Conservation (phyloP, 2,888 invertebrate genomes). For the Philereme vetulata region DNA sequence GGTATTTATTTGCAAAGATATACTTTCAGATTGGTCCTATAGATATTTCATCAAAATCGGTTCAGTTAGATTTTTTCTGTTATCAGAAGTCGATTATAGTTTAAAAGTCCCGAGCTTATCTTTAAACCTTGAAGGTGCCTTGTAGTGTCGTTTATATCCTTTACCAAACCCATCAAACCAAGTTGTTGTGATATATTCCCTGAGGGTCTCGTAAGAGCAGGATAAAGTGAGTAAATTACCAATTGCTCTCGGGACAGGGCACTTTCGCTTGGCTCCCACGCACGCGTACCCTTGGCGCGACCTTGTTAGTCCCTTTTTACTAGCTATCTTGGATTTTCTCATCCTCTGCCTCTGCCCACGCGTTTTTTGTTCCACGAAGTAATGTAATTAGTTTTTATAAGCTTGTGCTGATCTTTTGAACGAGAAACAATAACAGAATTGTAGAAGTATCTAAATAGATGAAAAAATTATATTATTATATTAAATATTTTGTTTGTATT, state of each 20-base stretch:
- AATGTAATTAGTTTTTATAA: slow-evolving; percentile 34
- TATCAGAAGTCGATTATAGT: no score
- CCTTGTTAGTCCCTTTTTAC: slow-evolving; percentile 43
- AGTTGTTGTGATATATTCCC: slow-evolving; percentile 17
- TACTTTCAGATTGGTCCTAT: no score
- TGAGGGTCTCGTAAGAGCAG: slow-evolving; percentile 29
- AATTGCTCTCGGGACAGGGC: slow-evolving; percentile 44
- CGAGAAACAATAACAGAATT: background rate
- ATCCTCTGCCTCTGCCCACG: slow-evolving; percentile 48
- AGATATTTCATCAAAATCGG: no score
- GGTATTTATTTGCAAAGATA: no score
- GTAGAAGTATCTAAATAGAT: no score
- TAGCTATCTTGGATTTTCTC: slow-evolving; percentile 45
- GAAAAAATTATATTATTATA: no score
- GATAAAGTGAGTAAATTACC: slow-evolving; percentile 43
- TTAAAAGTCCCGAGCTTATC: no score
- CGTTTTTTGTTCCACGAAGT: slow-evolving; percentile 29
- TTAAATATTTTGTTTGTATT: no score
- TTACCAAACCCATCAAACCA: slow-evolving; percentile 11
- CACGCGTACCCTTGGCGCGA: slow-evolving; percentile 35
- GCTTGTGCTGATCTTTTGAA: slow-evolving; percentile 17
- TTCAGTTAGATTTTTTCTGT: no score
- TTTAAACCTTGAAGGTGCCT: background rate
- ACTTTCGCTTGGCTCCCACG: slow-evolving; percentile 41
- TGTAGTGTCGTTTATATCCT: slow-evolving; percentile 3